phyloP scores from a whole-genome alignment of 2,888 invertebrate species.

The Eupeodes luniger region DNA sequence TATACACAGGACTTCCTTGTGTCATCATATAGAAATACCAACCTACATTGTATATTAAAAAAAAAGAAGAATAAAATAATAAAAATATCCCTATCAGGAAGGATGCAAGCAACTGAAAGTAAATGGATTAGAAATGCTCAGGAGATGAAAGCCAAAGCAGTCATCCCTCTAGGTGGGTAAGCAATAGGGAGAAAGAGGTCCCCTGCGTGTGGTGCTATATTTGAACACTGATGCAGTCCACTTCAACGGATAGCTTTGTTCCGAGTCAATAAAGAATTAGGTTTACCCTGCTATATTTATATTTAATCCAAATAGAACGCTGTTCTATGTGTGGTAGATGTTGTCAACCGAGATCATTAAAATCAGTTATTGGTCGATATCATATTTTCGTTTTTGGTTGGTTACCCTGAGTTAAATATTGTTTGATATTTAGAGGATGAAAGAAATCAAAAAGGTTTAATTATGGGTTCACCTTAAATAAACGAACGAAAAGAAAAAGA shows the following conservation, averaged over 20 bases:
- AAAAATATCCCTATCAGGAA: slow-evolving; percentile 5
- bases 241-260: slow-evolving; percentile 43
- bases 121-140: slow-evolving; percentile 67
- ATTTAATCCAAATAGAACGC: background rate
- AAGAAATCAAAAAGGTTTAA: too few species aligned
- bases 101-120: slow-evolving; percentile 56
- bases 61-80: background rate
- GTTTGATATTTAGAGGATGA: too few species aligned
- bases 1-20: slow-evolving; percentile 16
- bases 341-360: slow-evolving; percentile 4
- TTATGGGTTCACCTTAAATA: too few species aligned
- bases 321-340: too few species aligned
- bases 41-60: background rate
- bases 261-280: slow-evolving; percentile 56
- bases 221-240: slow-evolving; percentile 49
- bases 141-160: slow-evolving; percentile 69
- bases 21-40: slow-evolving; percentile 9
- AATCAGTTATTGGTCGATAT: background rate
- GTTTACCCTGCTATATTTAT: slow-evolving; percentile 9
- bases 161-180: slow-evolving; percentile 21
- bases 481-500: too few species aligned
- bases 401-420: too few species aligned
- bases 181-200: background rate
- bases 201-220: slow-evolving; percentile 34
- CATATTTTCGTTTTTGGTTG: too few species aligned